These are phyloP conservation scores for Trissolcus brochymenae DNA, from an alignment of 2,888 invertebrate genomes.

Conservation along the genomic window DNA sequence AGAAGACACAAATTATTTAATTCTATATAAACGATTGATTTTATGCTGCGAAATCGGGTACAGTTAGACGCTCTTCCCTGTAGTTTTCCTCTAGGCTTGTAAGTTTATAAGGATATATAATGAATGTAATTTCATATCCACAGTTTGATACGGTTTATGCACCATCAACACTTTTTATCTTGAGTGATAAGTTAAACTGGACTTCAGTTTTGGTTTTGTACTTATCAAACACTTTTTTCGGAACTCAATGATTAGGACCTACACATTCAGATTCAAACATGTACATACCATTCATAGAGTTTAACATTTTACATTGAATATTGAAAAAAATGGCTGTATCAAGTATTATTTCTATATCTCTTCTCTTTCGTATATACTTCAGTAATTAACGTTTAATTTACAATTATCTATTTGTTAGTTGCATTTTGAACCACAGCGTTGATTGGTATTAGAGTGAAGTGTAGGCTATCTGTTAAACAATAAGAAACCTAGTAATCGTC, in stretches of 20 bases:
- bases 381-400: constrained; percentile 5
- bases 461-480: constrained; percentile 39
- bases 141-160: too few relatives aligned
- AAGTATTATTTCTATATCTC: constrained; percentile 31
- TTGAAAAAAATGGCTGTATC: constrained; percentile 31
- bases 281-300: too few relatives aligned
- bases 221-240: too few relatives aligned
- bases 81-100: constrained; percentile 13
- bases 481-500: constrained; percentile 42
- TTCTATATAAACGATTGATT: constrained; percentile 6
- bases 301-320: neutral
- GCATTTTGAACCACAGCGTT: constrained; percentile 30
- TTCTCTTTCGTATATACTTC: constrained; percentile 11
- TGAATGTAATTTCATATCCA: too few relatives aligned
- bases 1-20: constrained; percentile 1
- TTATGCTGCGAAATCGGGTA: constrained; percentile 5
- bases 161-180: constrained; percentile 10
- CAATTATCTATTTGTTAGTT: constrained; percentile 21
- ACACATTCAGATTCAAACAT: neutral
- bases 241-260: too few relatives aligned
- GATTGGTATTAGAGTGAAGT: constrained; percentile 38
- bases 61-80: neutral
- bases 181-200: constrained; percentile 8
- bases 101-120: constrained; percentile 6
- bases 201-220: constrained; percentile 15